Evolutionary conservation across 2,113 vertebrate genomes (phyloP).

Genomic region (Elanoides forficatus): DNA sequence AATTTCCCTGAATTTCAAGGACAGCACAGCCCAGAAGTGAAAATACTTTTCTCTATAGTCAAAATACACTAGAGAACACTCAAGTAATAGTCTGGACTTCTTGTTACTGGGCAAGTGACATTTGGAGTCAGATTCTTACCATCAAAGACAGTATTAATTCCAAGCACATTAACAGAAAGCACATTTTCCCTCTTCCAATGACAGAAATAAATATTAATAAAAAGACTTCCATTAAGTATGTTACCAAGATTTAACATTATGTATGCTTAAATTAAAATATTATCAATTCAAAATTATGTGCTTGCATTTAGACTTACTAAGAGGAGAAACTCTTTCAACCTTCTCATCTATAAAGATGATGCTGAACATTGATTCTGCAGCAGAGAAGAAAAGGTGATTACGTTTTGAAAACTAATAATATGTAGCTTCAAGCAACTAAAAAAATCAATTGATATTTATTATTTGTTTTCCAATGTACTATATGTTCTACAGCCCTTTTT

Average conservation of each 20-base stretch:
- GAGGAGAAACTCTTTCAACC: background rate
- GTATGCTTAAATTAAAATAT: background rate
- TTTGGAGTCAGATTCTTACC: background rate
- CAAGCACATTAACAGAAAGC: background rate
- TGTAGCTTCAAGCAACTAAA: background rate
- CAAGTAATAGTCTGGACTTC: background rate
- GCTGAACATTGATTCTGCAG: background rate
- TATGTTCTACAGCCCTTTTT: background rate
- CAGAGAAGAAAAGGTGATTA: conserved; percentile 1
- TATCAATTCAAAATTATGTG: background rate
- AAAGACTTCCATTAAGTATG: background rate
- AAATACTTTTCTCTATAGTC: background rate
- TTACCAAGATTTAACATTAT: background rate
- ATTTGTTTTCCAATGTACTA: background rate
- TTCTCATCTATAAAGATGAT: background rate
- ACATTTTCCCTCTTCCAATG: background rate
- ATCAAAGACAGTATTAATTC: background rate
- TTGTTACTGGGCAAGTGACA: background rate
- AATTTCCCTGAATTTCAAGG: background rate
- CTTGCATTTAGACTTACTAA: background rate
- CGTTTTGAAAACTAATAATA: background rate
- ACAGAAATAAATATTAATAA: background rate
- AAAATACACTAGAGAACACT: background rate
- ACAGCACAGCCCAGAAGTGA: background rate
- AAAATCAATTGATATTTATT: background rate